A percentile compares a stretch with the other conserved stretches of the same genome.
phyloP scores from a whole-genome alignment of 2,113 vertebrate genomes.

The Marcusenius ussheri region DNA sequence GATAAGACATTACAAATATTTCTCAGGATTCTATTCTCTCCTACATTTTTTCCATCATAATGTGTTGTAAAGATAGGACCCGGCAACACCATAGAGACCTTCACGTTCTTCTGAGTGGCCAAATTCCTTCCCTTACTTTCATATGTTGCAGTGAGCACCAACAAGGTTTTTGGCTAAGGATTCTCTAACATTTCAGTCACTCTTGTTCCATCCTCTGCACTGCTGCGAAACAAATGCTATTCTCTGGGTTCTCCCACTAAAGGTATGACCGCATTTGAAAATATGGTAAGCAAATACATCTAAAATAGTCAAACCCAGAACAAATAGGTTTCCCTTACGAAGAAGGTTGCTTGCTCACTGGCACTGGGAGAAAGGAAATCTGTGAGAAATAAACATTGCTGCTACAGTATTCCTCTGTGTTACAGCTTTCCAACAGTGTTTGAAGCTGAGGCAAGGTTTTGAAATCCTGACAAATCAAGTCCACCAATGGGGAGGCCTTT shows the following conservation, averaged over 20 bases:
- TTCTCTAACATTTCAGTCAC: not conserved
- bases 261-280: not conserved
- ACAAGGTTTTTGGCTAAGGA: not conserved
- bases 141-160: not conserved
- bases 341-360: not conserved
- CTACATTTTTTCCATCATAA: not conserved
- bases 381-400: not conserved
- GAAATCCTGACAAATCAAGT: not conserved
- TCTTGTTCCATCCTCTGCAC: not conserved
- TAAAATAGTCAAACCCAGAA: not conserved
- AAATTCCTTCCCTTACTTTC: not conserved
- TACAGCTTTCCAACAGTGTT: not conserved
- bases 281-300: not conserved
- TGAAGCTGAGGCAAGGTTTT: not conserved
- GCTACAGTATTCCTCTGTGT: not conserved
- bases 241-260: not conserved
- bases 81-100: not conserved
- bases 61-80: not conserved
- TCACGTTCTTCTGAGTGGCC: not conserved
- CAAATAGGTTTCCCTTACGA: not conserved
- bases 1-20: not conserved
- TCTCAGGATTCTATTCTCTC: not conserved
- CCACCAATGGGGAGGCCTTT: not conserved
- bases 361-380: not conserved
- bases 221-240: not conserved